A percentile compares a stretch with the other conserved stretches of the same genome.
phyloP scores from a whole-genome alignment of 2,888 invertebrate genomes.

The Lithophane ornitopus region DNA sequence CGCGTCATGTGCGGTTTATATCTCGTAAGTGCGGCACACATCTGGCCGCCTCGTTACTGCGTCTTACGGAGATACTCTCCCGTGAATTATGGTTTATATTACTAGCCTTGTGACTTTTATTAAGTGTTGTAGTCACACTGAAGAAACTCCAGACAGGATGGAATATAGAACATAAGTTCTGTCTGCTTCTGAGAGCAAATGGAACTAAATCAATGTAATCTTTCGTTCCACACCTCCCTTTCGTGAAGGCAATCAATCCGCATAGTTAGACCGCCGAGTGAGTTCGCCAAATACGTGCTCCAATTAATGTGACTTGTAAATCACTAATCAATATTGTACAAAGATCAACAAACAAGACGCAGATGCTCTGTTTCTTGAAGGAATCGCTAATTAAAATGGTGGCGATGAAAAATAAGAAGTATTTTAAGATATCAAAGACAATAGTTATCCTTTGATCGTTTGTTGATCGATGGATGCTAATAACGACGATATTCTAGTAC shows the following conservation, averaged over 20 bases:
- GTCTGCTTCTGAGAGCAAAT: conserved; percentile 15
- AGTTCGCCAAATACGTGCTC: conserved; percentile 58
- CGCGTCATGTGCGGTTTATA: conserved; percentile 67
- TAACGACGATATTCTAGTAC: conserved; percentile 14
- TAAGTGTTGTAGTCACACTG: conserved; percentile 59
- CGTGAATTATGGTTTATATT: conserved; percentile 67
- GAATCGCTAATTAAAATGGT: neutral
- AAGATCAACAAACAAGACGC: conserved; percentile 34
- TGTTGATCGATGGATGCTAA: conserved; percentile 19
- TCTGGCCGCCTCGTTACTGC: conserved; percentile 71
- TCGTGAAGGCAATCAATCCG: conserved; percentile 50
- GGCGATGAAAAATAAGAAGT: neutral
- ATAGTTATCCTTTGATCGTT: neutral
- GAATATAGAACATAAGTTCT: conserved; percentile 34
- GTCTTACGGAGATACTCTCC: conserved; percentile 64
- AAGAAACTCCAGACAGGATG: conserved; percentile 30
- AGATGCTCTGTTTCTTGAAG: conserved; percentile 9
- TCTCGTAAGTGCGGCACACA: conserved; percentile 66
- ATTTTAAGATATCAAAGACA: neutral
- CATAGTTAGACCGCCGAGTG: conserved; percentile 41
- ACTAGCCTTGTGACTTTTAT: conserved; percentile 67
- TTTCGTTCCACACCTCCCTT: conserved; percentile 39
- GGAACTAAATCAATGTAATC: conserved; percentile 43
- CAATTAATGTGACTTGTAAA: conserved; percentile 55
- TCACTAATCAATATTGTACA: conserved; percentile 49